A percentile compares a stretch with the other conserved stretches of the same genome.
These are phyloP conservation scores for Corythornis leucogaster DNA, from an alignment of 2,797 vertebrate species.

Conservation along the genomic window DNA sequence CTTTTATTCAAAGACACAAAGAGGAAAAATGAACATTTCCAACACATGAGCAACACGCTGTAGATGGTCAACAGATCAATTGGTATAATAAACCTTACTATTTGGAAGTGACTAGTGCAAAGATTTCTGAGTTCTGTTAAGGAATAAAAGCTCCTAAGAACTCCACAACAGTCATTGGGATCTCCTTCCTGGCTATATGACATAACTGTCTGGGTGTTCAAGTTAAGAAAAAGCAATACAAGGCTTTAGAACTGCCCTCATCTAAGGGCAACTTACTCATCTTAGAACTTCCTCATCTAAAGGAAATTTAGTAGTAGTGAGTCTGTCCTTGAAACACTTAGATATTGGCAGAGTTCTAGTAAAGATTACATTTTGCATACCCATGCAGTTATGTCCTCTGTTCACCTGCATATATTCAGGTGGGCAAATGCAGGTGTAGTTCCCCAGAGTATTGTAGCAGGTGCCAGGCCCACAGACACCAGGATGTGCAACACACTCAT, in stretches of 20 bases:
- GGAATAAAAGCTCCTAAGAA: neutral
- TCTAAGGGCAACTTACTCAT: neutral
- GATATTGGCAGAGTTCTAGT: neutral
- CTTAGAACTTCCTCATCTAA: neutral
- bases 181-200: neutral
- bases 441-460: slow-evolving; percentile 88
- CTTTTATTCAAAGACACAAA: neutral
- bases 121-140: neutral
- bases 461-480: slow-evolving; percentile 86
- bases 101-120: neutral
- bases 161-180: neutral
- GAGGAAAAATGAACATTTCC: neutral
- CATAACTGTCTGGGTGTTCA: neutral
- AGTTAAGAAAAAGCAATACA: neutral
- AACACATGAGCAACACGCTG: neutral
- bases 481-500: slow-evolving; percentile 83
- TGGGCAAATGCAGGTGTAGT: slow-evolving; percentile 85
- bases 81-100: neutral
- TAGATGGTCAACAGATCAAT: neutral
- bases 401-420: slow-evolving; percentile 86
- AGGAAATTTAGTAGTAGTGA: neutral
- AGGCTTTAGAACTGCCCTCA: neutral
- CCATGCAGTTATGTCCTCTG: slow-evolving; percentile 84
- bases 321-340: neutral
- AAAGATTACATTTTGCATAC: slow-evolving; percentile 61